Conservation (phyloP, 1,140 invertebrate species). For the Lamellibrachia luymesi region DNA sequence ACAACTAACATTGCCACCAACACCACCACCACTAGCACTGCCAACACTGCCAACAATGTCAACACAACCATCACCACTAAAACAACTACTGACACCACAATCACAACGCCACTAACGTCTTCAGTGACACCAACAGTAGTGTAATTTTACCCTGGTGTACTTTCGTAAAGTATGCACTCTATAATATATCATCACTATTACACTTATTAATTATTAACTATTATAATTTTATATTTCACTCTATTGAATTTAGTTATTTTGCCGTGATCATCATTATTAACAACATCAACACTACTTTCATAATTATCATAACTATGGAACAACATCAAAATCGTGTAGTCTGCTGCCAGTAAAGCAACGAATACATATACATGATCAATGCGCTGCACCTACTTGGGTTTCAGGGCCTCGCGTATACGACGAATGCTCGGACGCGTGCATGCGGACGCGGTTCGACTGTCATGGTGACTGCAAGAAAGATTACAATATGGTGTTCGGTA, state of each 20-base stretch:
- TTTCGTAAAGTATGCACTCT: too few species aligned
- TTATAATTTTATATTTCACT: neutral
- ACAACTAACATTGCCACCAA: neutral
- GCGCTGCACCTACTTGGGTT: neutral
- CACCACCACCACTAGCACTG: neutral
- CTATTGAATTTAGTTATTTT: neutral
- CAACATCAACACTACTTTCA: neutral
- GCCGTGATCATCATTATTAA: neutral
- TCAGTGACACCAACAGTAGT: too few species aligned
- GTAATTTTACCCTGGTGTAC: too few species aligned
- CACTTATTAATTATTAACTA: neutral
- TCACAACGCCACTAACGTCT: too few species aligned
- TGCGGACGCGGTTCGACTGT: neutral
- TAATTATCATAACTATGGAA: neutral
- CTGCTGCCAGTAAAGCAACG: neutral
- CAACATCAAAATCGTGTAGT: neutral
- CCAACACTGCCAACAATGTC: neutral
- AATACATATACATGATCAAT: neutral
- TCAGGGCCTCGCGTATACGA: neutral
- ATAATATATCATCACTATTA: neutral
- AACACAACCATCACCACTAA: too few species aligned
- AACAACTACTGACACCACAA: too few species aligned
- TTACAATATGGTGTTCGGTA: neutral
- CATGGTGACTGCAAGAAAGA: neutral
- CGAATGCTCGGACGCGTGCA: neutral